Evolutionary conservation across 1,140 invertebrate species (phyloP), one percentile per base, ranked within the genome.

Genomic region (Physella acuta): DNA sequence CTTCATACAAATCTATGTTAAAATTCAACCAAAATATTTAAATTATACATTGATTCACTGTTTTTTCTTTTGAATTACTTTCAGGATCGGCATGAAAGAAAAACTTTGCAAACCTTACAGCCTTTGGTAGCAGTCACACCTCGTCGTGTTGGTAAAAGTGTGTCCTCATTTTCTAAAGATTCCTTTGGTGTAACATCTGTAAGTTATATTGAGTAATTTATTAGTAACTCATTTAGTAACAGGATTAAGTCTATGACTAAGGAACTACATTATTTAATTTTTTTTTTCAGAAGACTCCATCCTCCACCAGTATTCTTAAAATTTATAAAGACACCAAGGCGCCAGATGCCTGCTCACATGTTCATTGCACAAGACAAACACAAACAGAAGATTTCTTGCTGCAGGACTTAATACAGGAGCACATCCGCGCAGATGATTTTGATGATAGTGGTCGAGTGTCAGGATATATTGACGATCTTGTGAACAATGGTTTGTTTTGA

Each of bases 401-500:
- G 56, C 62, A 73, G 20, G 67, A 70, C 14, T 44, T 70, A 28
- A 49, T 73, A 5, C 53, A 73, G 20, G 49, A 69, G 16, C 52
- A 31, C 24, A 39, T 66, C 2, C 17, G 60, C 33, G 31, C 5
- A 2, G 36, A 26, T 26, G 28, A 26, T 24, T 24, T 4, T 2
- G 34, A n/a, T 24, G 63, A 65, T 37, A 59, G 71, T 39, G 34
- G 58, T 39, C 11, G 30, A 28, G 49, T 37, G n/a, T 52, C 49
- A 31, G 71, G 65, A 30, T 69, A 70, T 8, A 61, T 68, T 20
- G 71, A 74, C 34, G 73, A 71, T 44, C 63, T 76, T 14, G 71
- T 76, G 69, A 67, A 71, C 4, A 71, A 70, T 49, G 75, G 75
- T 76, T 39, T 34, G 62, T 51, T 30, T 16, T 51, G n/a, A 14